Percentiles rank a stretch among this genome's conserved stretches.
Conservation (phyloP, 2,888 invertebrate species). For the Apodemia hepburni region DNA sequence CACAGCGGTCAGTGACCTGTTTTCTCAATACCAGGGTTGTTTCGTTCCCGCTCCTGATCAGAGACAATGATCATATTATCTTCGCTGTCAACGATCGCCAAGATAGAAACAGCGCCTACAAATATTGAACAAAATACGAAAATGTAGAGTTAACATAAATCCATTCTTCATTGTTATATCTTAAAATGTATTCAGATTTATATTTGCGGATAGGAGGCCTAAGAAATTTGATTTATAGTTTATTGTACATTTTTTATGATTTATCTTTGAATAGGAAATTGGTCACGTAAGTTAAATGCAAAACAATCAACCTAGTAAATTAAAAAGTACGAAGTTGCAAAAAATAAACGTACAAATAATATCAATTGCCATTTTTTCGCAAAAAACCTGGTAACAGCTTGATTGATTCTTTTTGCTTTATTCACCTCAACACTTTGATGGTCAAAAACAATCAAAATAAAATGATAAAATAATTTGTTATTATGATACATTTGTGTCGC, state of each 20-base stretch:
- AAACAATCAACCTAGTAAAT: too few relatives aligned
- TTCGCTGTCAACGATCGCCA: constrained; percentile 15
- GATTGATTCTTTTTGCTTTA: too few relatives aligned
- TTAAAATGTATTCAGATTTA: background rate
- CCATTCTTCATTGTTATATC: constrained; percentile 6
- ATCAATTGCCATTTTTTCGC: too few relatives aligned
- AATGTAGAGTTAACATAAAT: constrained; percentile 5
- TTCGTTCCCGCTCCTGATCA: constrained; percentile 38
- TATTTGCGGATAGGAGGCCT: background rate
- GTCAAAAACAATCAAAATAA: too few relatives aligned
- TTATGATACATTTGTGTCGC: too few relatives aligned
- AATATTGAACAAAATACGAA: constrained; percentile 13
- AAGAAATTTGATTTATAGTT: constrained; percentile 6
- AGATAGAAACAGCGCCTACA: constrained; percentile 13
- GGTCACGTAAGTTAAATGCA: too few relatives aligned
- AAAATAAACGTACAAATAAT: too few relatives aligned
- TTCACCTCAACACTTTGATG: too few relatives aligned
- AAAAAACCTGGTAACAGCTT: too few relatives aligned
- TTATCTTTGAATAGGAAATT: background rate
- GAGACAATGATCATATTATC: constrained; percentile 20
- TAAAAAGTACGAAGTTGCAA: too few relatives aligned
- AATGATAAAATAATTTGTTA: too few relatives aligned
- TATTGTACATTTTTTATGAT: background rate
- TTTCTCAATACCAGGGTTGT: constrained; percentile 39
- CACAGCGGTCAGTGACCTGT: constrained; percentile 51